A percentile compares a stretch with the other conserved stretches of the same genome.
These are phyloP conservation scores for Euplexia lucipara DNA, from an alignment of 2,888 invertebrate genomes.

Conservation along the genomic window DNA sequence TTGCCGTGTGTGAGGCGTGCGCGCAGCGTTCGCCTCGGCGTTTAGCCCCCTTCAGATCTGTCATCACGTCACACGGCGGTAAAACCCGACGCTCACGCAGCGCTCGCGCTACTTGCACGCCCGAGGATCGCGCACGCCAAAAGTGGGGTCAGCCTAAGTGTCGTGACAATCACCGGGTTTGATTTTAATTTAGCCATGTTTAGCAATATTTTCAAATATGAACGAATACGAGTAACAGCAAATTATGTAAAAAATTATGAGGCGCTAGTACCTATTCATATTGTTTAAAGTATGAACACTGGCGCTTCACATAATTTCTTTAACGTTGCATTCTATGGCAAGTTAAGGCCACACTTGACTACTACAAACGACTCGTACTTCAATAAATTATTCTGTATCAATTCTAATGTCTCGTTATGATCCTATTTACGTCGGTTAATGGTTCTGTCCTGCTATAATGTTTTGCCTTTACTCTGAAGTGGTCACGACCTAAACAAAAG, in stretches of 20 bases:
- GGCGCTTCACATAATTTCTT: conserved; percentile 20
- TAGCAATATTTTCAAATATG: background rate
- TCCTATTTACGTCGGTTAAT: conserved; percentile 3
- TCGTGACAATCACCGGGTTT: no score
- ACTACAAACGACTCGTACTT: conserved; percentile 14
- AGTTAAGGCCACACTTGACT: conserved; percentile 30
- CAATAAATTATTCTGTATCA: conserved; percentile 27
- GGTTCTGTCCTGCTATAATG: background rate
- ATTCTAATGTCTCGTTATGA: background rate
- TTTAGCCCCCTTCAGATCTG: no score
- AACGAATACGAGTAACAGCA: background rate
- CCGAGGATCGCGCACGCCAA: no score
- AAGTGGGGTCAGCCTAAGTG: no score
- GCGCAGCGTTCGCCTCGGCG: no score
- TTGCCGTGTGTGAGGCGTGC: no score
- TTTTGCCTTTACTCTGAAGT: background rate
- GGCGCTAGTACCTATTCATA: no score
- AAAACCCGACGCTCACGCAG: no score
- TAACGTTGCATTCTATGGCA: conserved; percentile 25
- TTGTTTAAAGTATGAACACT: background rate
- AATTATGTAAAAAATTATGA: no score
- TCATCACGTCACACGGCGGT: no score
- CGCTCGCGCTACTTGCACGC: no score
- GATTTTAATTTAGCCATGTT: background rate
- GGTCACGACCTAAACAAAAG: no score